Evolutionary conservation across 92 coral and sea anemone species (phyloP).

Genomic region (Zoanthus gigantus): DNA sequence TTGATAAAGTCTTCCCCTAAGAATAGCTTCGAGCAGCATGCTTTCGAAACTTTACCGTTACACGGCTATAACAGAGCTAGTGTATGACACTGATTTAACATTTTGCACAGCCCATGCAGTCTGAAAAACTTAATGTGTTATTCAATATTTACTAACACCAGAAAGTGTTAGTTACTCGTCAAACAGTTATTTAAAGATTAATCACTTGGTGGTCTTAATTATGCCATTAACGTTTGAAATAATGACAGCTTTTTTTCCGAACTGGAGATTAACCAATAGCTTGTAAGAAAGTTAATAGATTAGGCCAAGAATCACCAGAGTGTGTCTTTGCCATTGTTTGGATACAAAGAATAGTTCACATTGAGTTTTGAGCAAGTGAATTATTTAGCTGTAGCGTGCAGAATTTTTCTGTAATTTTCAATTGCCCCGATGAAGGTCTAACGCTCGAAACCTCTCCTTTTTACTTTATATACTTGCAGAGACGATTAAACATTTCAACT

Average conservation of each 20-base stretch:
- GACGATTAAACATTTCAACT: too few relatives aligned
- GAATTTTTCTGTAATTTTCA: background rate
- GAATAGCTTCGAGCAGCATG: slow-evolving; percentile 87
- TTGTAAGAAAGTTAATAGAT: background rate
- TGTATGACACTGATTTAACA: background rate
- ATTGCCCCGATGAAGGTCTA: too few relatives aligned
- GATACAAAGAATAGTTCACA: background rate
- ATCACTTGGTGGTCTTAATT: slow-evolving; percentile 5
- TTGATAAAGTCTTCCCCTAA: slow-evolving; percentile 88
- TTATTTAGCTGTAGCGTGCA: background rate
- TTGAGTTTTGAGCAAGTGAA: background rate
- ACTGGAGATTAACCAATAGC: background rate
- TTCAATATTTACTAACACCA: background rate
- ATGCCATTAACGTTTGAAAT: background rate
- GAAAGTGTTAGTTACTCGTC: slow-evolving; percentile 13
- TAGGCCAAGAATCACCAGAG: background rate
- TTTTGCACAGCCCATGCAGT: background rate
- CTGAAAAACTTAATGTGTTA: background rate
- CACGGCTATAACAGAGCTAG: background rate
- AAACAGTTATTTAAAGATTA: background rate
- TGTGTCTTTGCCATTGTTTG: slow-evolving; percentile 4
- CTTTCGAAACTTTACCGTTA: background rate
- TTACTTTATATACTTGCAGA: too few relatives aligned
- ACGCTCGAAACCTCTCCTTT: too few relatives aligned
- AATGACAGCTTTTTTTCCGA: background rate